Evolutionary conservation across 2,113 vertebrate species (phyloP).

Genomic region (Recurvirostra avosetta): DNA sequence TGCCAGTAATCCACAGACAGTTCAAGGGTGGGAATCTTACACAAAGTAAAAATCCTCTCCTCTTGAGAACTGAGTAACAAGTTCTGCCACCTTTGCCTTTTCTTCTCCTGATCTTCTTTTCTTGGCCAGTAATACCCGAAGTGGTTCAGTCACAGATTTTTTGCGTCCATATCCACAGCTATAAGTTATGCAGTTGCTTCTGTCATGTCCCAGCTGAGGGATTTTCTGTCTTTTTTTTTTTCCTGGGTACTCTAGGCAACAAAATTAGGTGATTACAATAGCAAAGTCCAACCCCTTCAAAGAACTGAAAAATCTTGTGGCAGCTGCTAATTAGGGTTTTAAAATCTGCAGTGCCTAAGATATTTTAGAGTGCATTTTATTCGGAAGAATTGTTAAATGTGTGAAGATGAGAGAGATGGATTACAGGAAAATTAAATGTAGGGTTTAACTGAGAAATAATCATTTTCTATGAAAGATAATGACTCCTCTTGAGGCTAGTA

Average conservation of each 20-base stretch:
- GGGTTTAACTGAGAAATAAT: constrained; percentile 74
- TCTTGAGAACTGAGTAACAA: neutral
- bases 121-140: neutral
- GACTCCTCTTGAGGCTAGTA: constrained; percentile 61
- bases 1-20: neutral
- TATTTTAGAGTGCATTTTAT: neutral
- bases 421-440: constrained; percentile 63
- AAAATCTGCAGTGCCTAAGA: neutral
- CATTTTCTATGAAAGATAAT: constrained; percentile 73
- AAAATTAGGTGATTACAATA: neutral
- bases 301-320: neutral
- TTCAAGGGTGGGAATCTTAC: neutral
- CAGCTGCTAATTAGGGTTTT: neutral
- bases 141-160: neutral
- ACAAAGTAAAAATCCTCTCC: neutral
- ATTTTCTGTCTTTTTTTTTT: neutral
- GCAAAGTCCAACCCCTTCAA: neutral
- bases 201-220: neutral
- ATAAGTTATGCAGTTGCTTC: accelerated
- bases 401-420: constrained; percentile 58
- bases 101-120: neutral
- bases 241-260: neutral
- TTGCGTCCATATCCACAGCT: neutral
- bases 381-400: neutral
- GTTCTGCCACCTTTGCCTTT: neutral